Percentiles rank a stretch among this genome's conserved stretches.
Evolutionary conservation across 2,113 vertebrate genomes (phyloP).

Genomic region (Podarcis cretensis): DNA sequence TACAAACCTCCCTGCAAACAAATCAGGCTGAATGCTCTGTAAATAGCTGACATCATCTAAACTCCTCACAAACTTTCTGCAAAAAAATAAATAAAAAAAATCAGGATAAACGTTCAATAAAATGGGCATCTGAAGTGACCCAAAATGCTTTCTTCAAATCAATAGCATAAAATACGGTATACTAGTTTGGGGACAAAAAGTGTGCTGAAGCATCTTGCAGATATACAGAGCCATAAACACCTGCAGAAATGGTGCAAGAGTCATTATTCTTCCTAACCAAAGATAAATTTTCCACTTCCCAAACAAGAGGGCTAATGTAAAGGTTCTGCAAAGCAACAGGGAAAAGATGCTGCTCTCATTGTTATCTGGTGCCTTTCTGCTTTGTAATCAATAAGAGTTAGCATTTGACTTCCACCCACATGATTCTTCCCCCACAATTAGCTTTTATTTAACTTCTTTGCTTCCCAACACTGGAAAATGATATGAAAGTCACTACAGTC

Average conservation of each 20-base stretch:
- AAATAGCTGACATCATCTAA: no score
- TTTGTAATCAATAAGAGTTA: not conserved
- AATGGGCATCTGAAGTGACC: not conserved
- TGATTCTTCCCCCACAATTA: not conserved
- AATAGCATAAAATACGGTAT: not conserved
- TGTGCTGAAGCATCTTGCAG: not conserved
- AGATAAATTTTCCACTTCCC: not conserved
- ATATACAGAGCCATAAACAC: not conserved
- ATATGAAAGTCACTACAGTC: not conserved
- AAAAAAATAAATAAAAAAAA: no score
- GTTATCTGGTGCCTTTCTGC: fast-evolving
- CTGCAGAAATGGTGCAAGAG: not conserved
- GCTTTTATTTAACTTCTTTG: conserved; percentile 26
- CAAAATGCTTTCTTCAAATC: not conserved
- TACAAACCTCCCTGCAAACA: no score
- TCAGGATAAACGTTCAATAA: no score
- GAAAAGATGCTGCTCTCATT: not conserved
- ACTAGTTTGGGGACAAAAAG: not conserved
- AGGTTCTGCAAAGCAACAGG: not conserved
- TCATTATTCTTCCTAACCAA: not conserved
- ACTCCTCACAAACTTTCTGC: no score
- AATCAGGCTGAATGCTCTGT: no score
- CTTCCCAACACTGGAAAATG: not conserved
- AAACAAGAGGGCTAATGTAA: not conserved
- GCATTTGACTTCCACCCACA: not conserved